These are phyloP conservation scores for Busseola fusca DNA, from an alignment of 2,888 invertebrate species.

Conservation along the genomic window DNA sequence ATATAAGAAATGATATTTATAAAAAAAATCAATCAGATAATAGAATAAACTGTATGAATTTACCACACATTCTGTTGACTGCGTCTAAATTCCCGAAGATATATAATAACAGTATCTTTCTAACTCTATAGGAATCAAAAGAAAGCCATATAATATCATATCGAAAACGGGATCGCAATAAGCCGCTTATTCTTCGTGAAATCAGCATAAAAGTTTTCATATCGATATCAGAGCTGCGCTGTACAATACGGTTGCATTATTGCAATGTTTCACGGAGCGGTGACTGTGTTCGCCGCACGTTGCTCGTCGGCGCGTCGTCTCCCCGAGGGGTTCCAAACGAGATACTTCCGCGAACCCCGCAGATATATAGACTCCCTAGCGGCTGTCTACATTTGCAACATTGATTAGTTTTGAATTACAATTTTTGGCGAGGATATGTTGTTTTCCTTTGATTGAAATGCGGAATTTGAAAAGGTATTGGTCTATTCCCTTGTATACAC, in stretches of 20 bases:
- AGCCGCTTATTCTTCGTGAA: conserved; percentile 54
- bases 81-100: neutral
- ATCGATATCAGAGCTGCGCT: conserved; percentile 53
- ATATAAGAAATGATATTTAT: neutral
- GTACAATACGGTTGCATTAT: conserved; percentile 62
- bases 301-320: conserved; percentile 51
- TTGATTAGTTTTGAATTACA: conserved; percentile 53
- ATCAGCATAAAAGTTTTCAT: conserved; percentile 56
- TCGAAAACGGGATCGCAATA: conserved; percentile 37
- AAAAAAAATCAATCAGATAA: neutral
- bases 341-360: conserved; percentile 51
- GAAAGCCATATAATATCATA: conserved; percentile 23
- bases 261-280: conserved; percentile 59
- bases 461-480: conserved; percentile 7
- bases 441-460: neutral
- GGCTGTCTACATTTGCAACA: conserved; percentile 48
- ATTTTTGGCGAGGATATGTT: conserved; percentile 20
- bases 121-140: conserved; percentile 1
- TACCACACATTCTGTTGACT: conserved; percentile 3
- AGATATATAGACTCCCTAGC: conserved; percentile 58
- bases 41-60: no score
- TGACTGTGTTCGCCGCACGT: conserved; percentile 65
- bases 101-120: neutral
- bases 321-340: conserved; percentile 53
- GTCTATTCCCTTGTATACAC: no score